Base-by-base conservation (phyloP, 2,888 invertebrate genomes). In the Emesis furor region DNA sequence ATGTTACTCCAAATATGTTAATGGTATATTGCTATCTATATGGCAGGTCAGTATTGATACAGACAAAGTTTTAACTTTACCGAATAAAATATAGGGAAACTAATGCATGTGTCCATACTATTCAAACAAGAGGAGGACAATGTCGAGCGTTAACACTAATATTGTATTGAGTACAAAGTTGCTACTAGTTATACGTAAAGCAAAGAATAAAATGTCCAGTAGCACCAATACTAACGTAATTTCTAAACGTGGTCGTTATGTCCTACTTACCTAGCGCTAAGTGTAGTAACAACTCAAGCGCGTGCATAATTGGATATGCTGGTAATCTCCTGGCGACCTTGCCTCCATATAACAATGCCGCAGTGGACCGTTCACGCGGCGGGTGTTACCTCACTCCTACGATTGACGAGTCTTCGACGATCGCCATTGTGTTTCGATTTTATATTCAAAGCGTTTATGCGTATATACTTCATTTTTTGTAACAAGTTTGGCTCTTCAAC, bases 261-360 rank as follows among this genome's bases (percentile, higher is more conserved):
- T 81, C 69, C 75, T 46, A 68, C 75, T 76, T 74, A 65, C 80
- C 37, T 71, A 46, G 37, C n/a, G 74, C 35, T 46, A 88, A 90
- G 92, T 92, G 92, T 91, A 92, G 92, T 92, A 92, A 93, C 93
- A 93, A 92, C 92, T 93, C 92, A 91, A 92, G 92, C 91, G 91
- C 92, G 91, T 92, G 90, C 91, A 92, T 95, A 95, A 95, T 95
- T 95, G 95, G 95, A 96, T 95, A 94, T 94, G 92, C 90, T 93
- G 92, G 91, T 95, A 94, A 95, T 96, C 94, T 93, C 91, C 91
- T 80, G 62, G 89, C 92, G 94, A 93, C 95, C 96, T 95, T 95
- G 95, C 89, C 84, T 79, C 83, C 5, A 72, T 30, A 46, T 88
- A 92, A 91, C 93, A 91, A 92, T 88, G 91, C 89, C 82, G 87